Evolutionary conservation across 2,113 vertebrate species (phyloP), one percentile per base, ranked within the genome.

Genomic region (Vanacampus margaritifer): DNA sequence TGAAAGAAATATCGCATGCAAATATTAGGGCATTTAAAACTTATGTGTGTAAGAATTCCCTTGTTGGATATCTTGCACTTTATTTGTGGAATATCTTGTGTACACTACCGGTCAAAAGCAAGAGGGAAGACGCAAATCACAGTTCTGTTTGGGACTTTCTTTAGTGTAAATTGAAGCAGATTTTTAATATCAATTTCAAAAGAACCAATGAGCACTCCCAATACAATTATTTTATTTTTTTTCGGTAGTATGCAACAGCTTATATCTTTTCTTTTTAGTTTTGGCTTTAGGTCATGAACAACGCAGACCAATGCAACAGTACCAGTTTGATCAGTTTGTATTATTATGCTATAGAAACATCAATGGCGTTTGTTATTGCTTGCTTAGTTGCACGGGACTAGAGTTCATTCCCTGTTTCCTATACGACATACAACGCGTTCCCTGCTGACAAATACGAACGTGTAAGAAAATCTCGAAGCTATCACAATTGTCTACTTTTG

Each of bases 1-100:
- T 94, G 93, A 93, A 77, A 86, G 86, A 93, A 90, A 89, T 85
- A 81, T 86, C 95, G 95, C 94, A 96, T 96, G 95, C 86, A 28
- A 64, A 87, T 86, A 79, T 88, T 32, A 21, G 23, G 45, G 35
- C 21, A 60, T 37, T 61, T 17, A 50, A 43, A 28, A 26, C 8
- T 23, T 45, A 19, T 51, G 23, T 1, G n/a, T 56, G 14, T 32
- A 26, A 32, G 26, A 24, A 54, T 54, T 26, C 8, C 23, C 51
- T 54, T 87, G 86, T 89, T 89, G 82, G 74, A 81, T 32, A 91
- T 92, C 88, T 93, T 92, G 91, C 83, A 73, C 3, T 91, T 86
- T 85, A 26, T 77, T 78, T 79, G 23, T 65, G 46, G 73, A 88
- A 59, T 69, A 51, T 51, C 46, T 68, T 65, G 50, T 60, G 32